Conservation (phyloP, 2,113 vertebrate genomes). For the Ageneiosus marmoratus region DNA sequence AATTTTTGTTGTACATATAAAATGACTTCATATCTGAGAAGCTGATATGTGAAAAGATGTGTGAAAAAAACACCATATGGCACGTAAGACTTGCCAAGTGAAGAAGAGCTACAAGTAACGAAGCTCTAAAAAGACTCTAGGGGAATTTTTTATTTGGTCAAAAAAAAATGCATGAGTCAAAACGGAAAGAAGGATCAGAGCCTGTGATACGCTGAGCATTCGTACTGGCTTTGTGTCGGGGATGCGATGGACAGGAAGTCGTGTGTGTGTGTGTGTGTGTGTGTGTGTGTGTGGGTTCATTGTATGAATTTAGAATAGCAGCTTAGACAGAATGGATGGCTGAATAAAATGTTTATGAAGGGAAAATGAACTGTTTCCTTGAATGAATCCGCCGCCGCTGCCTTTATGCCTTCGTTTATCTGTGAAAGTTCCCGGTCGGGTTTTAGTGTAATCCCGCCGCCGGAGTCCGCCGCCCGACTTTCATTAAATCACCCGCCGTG, state of each 20-base stretch:
- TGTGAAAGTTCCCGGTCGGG: constrained; percentile 62
- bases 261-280: not conserved
- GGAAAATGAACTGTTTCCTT: constrained; percentile 56
- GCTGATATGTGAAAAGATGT: not conserved
- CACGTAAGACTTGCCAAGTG: not conserved
- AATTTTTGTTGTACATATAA: not conserved
- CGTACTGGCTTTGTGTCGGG: not conserved
- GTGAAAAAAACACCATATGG: not conserved
- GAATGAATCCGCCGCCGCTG: constrained; percentile 40
- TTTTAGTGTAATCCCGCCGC: constrained; percentile 62
- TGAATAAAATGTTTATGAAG: constrained; percentile 46
- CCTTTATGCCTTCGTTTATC: constrained; percentile 65
- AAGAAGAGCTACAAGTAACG: not conserved
- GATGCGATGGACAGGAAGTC: not conserved
- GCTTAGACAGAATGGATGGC: constrained; percentile 50
- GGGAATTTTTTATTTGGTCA: not conserved
- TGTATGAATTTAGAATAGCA: constrained; percentile 17
- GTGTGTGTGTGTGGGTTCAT: constrained; percentile 13
- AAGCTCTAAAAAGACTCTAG: constrained; percentile 2
- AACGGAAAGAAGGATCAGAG: not conserved
- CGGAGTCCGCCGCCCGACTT: constrained; percentile 59
- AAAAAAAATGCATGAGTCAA: not conserved
- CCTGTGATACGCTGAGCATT: not conserved
- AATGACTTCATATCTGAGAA: not conserved
- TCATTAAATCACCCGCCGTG: constrained; percentile 66